Percentiles rank a stretch among this genome's conserved stretches.
These are phyloP conservation scores for Chamaedrilus cognettii DNA, from an alignment of 2,888 invertebrate genomes.

Conservation along the genomic window DNA sequence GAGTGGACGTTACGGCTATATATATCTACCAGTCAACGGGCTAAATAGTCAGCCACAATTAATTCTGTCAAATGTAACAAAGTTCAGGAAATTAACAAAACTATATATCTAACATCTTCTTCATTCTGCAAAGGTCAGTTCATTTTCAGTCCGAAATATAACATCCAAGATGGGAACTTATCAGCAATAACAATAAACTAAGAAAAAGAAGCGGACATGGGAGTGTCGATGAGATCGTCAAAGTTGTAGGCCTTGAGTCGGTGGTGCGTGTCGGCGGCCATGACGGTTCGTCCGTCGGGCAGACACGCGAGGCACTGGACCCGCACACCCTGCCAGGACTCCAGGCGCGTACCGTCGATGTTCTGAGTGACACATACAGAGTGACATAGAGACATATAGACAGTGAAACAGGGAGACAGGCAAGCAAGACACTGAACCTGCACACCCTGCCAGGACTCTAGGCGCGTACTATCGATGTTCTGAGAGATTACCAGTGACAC, in stretches of 20 bases:
- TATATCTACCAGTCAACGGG: too few relatives aligned
- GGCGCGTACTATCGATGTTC: conserved; percentile 84
- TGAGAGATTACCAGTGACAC: conserved; percentile 34
- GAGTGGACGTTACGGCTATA: too few relatives aligned
- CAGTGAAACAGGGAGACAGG: conserved; percentile 65
- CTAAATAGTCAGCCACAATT: too few relatives aligned
- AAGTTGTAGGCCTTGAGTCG: conserved; percentile 92
- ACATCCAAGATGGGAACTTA: background rate
- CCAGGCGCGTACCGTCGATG: conserved; percentile 84
- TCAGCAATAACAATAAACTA: background rate
- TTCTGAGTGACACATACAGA: conserved; percentile 60
- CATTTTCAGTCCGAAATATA: background rate
- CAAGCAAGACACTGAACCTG: conserved; percentile 92
- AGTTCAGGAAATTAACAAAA: too few relatives aligned
- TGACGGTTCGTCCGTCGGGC: conserved; percentile 84
- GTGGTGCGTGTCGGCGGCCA: conserved; percentile 97
- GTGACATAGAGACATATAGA: background rate
- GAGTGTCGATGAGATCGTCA: conserved; percentile 73
- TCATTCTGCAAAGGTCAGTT: too few relatives aligned
- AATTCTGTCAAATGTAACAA: too few relatives aligned
- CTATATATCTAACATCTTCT: too few relatives aligned
- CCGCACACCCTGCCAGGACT: conserved; percentile 97
- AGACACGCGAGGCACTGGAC: conserved; percentile 92
- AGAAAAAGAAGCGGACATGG: background rate
- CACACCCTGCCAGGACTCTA: conserved; percentile 97